These are phyloP conservation scores for Orussus abietinus DNA, from an alignment of 1,140 invertebrate species.

Conservation along the genomic window DNA sequence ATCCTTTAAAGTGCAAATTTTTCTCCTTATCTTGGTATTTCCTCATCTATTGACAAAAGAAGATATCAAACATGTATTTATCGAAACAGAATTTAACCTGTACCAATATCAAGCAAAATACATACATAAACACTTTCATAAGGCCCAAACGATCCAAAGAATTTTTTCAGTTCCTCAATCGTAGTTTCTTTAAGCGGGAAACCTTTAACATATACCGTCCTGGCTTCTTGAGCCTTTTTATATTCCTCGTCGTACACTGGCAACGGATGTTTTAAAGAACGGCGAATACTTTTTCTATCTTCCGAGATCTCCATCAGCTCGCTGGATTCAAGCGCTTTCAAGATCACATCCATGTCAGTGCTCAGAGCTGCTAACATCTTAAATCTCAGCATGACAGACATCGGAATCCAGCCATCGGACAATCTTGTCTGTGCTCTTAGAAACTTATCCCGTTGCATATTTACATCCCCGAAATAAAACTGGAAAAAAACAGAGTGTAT, in stretches of 20 bases:
- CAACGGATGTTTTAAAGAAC: constrained; percentile 70
- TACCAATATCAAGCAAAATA: constrained; percentile 15
- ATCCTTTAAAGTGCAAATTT: constrained; percentile 77
- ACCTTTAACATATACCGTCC: constrained; percentile 86
- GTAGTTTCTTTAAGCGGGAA: constrained; percentile 67
- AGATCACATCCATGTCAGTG: constrained; percentile 67
- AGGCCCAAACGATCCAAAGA: constrained; percentile 67
- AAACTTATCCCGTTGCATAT: constrained; percentile 87
- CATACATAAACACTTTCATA: constrained; percentile 72
- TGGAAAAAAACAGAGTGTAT: constrained; percentile 42
- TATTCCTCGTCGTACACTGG: constrained; percentile 83
- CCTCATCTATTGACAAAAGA: constrained; percentile 58
- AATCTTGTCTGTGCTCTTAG: constrained; percentile 72
- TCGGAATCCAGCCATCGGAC: constrained; percentile 86
- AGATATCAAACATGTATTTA: constrained; percentile 10
- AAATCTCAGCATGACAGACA: constrained; percentile 82
- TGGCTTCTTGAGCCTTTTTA: constrained; percentile 68
- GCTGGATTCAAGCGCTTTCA: constrained; percentile 71
- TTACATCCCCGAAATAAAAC: constrained; percentile 84
- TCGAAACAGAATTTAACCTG: constrained; percentile 7
- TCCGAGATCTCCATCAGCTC: constrained; percentile 79
- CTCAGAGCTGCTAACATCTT: constrained; percentile 77
- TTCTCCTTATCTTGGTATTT: constrained; percentile 66
- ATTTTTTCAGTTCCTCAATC: constrained; percentile 72
- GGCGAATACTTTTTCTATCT: constrained; percentile 75